Evolutionary conservation across 2,797 vertebrate genomes (phyloP).

Genomic region (Diceros bicornis): DNA sequence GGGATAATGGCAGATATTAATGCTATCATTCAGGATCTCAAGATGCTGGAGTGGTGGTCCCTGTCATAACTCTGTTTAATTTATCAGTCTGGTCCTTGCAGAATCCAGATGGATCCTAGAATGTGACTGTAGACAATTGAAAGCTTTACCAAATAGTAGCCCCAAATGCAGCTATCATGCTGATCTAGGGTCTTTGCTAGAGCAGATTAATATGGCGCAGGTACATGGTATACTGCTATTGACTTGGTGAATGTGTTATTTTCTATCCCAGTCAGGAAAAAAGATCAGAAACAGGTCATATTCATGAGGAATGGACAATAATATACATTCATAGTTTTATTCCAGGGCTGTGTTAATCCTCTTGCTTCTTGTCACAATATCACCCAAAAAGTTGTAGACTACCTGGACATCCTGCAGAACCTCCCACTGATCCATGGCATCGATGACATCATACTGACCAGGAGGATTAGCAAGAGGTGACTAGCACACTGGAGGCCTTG

Average conservation of each 20-base stretch:
- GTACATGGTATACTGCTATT: not conserved
- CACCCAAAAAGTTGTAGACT: not conserved
- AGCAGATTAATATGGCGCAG: not conserved
- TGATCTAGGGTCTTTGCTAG: not conserved
- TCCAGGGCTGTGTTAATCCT: not conserved
- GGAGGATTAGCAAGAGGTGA: not conserved
- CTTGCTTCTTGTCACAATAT: not conserved
- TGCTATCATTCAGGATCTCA: not conserved
- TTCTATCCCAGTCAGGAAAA: not conserved
- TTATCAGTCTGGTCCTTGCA: not conserved
- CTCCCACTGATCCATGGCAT: not conserved
- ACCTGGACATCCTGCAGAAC: not conserved
- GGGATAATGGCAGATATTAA: not conserved
- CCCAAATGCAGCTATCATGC: not conserved
- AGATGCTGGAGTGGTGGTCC: not conserved
- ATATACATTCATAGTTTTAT: not conserved
- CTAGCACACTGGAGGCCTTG: not conserved
- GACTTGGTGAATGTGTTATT: not conserved
- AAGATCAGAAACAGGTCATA: not conserved
- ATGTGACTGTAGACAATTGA: not conserved
- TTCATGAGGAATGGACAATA: not conserved
- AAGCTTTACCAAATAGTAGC: not conserved
- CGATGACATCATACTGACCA: not conserved
- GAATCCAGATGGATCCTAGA: not conserved
- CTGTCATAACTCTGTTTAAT: not conserved